These are phyloP conservation scores for Lontra canadensis DNA, from an alignment of 2,113 vertebrate species.

Conservation along the genomic window DNA sequence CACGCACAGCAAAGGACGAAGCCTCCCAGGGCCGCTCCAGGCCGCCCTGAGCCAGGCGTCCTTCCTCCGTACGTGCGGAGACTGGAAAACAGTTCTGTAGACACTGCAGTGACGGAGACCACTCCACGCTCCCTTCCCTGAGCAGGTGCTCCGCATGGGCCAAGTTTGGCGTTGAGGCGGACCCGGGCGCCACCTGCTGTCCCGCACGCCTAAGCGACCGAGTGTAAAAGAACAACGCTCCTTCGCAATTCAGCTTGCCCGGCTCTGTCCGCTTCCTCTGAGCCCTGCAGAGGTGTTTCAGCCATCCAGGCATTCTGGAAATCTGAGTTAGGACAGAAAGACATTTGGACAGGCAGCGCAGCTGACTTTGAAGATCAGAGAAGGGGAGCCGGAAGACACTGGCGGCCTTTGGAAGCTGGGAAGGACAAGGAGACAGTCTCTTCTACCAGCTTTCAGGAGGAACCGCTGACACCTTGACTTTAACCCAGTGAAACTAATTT, in stretches of 20 bases:
- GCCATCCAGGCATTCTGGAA: neutral
- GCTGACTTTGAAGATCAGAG: neutral
- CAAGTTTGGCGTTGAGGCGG: neutral
- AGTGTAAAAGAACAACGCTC: neutral
- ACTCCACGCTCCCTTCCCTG: neutral
- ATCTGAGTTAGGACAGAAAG: neutral
- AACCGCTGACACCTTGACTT: neutral
- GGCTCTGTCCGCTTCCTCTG: neutral
- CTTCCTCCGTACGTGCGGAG: neutral
- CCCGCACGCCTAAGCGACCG: neutral
- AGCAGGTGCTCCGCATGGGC: neutral
- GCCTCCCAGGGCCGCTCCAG: neutral
- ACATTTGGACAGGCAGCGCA: neutral
- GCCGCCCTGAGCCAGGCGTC: neutral
- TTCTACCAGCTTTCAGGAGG: neutral
- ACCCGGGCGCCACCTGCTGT: slow-evolving; percentile 65
- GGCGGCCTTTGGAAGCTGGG: neutral
- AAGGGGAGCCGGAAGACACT: neutral
- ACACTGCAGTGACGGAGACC: neutral
- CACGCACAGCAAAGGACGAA: neutral
- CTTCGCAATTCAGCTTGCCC: neutral
- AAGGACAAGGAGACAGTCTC: neutral
- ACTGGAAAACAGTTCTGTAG: neutral
- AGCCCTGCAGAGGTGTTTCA: neutral
- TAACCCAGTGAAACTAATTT: neutral